Conservation (phyloP, 30 jellyfish, hydroid and myxozoan genomes). For the Turritopsis rubra region DNA sequence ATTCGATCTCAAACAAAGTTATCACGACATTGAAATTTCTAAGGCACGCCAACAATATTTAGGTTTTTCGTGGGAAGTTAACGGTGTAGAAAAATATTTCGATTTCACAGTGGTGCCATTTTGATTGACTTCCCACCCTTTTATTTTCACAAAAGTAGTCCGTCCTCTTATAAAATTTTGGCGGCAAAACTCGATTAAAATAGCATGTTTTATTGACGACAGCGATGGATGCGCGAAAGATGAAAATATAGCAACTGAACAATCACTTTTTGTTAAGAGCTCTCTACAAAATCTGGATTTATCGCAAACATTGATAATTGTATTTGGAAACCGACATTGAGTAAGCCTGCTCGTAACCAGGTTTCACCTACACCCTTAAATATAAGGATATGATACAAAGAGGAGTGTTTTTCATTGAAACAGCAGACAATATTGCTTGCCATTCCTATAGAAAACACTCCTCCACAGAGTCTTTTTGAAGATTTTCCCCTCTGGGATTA, state of each 20-base stretch:
- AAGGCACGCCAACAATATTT: conserved; percentile 10
- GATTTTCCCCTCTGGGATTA: too few relatives aligned
- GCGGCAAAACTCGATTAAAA: too few relatives aligned
- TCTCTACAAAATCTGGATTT: neutral
- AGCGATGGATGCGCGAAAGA: too few relatives aligned
- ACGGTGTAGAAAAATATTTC: neutral
- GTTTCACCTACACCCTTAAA: neutral
- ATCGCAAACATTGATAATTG: conserved; percentile 23
- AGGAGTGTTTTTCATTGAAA: neutral
- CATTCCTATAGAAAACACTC: too few relatives aligned
- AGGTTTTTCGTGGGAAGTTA: conserved; percentile 13
- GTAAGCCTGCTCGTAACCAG: neutral
- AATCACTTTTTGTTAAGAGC: neutral
- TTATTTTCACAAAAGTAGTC: too few relatives aligned
- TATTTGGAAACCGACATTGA: neutral
- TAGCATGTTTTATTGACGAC: too few relatives aligned
- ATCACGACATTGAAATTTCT: conserved; percentile 19
- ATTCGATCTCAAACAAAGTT: neutral
- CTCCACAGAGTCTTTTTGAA: too few relatives aligned
- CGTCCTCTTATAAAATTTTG: too few relatives aligned
- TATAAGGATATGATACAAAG: too few relatives aligned
- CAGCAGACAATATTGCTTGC: too few relatives aligned
- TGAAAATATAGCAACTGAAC: neutral
- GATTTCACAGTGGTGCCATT: neutral
- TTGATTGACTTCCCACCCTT: neutral